Base-by-base conservation (phyloP, 1,140 invertebrate genomes). In the Theocolax elegans region DNA sequence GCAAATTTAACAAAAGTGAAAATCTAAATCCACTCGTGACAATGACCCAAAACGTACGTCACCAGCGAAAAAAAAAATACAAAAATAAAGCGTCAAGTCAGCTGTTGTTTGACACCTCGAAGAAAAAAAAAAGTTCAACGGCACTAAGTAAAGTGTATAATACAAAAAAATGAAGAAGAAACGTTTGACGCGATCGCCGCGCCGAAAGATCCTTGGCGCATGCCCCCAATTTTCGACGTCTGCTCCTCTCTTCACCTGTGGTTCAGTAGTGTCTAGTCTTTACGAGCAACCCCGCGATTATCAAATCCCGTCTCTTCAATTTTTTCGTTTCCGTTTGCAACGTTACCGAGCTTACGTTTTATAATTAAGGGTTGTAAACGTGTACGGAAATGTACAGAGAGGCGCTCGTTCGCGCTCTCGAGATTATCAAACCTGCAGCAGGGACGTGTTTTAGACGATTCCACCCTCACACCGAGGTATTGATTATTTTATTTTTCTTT, bases 181-280 rank as follows among this genome's bases (percentile, higher is more conserved):
- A 49, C 44, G 59, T 35, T 63, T 44, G 25, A 13, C 46, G 15
- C 42, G 42, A n/a, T n/a, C 10, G 13, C n/a, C 15, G 54, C 58
- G 59, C 59, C 25, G 42, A 49, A 49, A 49, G 8, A 49, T 8
- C 58, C 40, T 3, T 17, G 8, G 31, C 62, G 66, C 66, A 68
- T 68, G 44, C 48, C 48, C 46, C 66, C 35, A 44, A 68, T 60
- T 68, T 68, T 2, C 44, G 44, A 19, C 40, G 10, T 56, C 53
- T 31, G 2, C 8, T 17, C 17, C 8, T n/a, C 29, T 19, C 21
- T 35, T 21, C 27, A 56, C 53, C 53, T 56, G 53, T 19, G 2
- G 48, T 13, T 38, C 10, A 38, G 23, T 25, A 53, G 53, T n/a
- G 44, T 3, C n/a, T 19, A 48, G 44, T 19, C n/a, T 17, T 21